Conservation (phyloP, 2,113 vertebrate species). For the Colossoma macropomum region DNA sequence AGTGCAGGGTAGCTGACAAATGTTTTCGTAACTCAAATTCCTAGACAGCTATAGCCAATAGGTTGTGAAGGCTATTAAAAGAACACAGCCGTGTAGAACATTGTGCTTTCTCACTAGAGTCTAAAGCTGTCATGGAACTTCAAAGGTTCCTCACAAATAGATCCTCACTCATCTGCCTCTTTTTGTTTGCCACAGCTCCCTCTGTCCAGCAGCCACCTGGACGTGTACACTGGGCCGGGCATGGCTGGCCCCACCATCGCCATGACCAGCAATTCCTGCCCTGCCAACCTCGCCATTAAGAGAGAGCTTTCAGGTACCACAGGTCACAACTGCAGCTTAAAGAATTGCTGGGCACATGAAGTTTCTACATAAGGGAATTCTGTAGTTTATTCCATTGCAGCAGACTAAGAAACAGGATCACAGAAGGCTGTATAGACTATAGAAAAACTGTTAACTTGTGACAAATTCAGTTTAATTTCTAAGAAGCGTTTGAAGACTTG, state of each 20-base stretch:
- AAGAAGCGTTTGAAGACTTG: no score
- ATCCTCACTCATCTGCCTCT: background rate
- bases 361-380: no score
- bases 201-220: constrained; percentile 94
- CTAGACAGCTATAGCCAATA: background rate
- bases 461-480: no score
- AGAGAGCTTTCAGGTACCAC: constrained; percentile 89
- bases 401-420: no score
- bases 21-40: background rate
- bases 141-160: background rate
- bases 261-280: constrained; percentile 97
- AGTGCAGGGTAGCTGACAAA: background rate
- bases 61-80: background rate
- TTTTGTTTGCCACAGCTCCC: constrained; percentile 82
- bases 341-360: no score
- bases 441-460: no score
- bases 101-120: background rate
- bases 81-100: background rate
- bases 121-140: background rate
- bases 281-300: constrained; percentile 93
- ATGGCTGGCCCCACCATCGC: constrained; percentile 87
- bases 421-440: no score
- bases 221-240: constrained; percentile 89
- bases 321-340: background rate
- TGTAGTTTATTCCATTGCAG: no score